Base-by-base conservation (phyloP, 64 coral and sea anemone species). In the Anthopleura sola region DNA sequence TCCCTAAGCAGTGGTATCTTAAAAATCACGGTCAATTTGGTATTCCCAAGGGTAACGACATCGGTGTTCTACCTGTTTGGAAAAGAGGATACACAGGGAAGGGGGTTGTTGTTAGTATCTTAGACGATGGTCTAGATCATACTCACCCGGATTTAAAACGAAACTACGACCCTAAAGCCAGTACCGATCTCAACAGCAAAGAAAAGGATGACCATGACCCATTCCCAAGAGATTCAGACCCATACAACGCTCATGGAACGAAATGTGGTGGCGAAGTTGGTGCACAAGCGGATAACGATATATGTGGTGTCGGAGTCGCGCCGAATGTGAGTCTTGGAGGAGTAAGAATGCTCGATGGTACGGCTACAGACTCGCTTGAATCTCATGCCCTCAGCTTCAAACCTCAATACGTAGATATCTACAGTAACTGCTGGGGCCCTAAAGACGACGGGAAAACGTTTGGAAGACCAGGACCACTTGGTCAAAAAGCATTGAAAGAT, bases 401-500 rank as follows among this genome's bases (percentile, higher is more conserved):
- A 28, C 87, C 75, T 20, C 84, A 92, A 58, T 95, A 95, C 38
- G 85, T 95, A 32, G 93, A 94, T 40, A 94, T 94, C 37, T 94
- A 94, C 55, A 94, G 93, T 69, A 94, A 94, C 60, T 94, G 93
- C 56, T 95, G 93, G 93, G 93, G 93, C 1, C 93, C 93, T 13
- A 95, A 92, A 89, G 93, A 95, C 36, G 90, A 95, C 56, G 93
- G 93, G 10, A 95, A 92, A 78, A 95, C 93, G 15, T 95, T 92
- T 82, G 93, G 93, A 23, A 87, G 93, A 83, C 93, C 93, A 21
- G 93, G 93, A 69, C 87, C 82, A n/a, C 37, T 92, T 17, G 90
- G 93, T 44, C 86, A 75, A 69, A 80, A 81, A 66, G 89, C 93
- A 19, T 71, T 95, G 34, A 81, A 78, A 86, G 37, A 92, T 82